Evolutionary conservation across 2,113 vertebrate species (phyloP), one percentile per base, ranked within the genome.

Genomic region (Tragulus kanchil): DNA sequence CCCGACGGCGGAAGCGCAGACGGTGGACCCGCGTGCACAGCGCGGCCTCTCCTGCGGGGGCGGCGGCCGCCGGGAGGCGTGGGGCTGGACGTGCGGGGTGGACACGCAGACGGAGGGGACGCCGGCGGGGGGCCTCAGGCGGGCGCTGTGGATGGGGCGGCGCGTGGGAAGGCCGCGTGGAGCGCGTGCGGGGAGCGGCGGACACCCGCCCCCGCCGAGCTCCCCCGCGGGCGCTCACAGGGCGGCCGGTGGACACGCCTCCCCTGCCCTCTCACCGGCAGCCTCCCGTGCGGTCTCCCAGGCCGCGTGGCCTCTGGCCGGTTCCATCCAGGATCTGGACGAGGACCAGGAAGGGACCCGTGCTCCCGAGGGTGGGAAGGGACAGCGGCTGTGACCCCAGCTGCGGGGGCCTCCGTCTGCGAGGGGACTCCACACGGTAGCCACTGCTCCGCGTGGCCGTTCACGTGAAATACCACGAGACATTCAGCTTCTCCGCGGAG

Each of bases 11-110:
- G 14, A 59, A 12, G 10, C 4, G 9, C 59, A 5, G 50, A 16
- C 0, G 2, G 56, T 54, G 56, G 50, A 3, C 52, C 5, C 12
- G 52, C 31, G 56, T 26, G 73, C 59, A 0, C 78, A 26, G 13
- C 0, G 15, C 31, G 5, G 31, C 1, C 13, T 12, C 9, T 15
- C 58, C 23, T 6, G 77, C 59, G 42, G 21, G 14, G 0, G 4
- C 23, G 45, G 79, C n/a, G 8, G 42, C 23, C 26, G 36, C n/a
- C n/a, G 0, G 14, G 36, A 31, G 13, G 79, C 13, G 14, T 26
- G 58, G 45, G 58, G 3, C 23, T 17, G 36, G 56, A 56, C 25
- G 1, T 42, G 81, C 9, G 28, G 81, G 36, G 36, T 17, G 36
- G 56, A 56, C 25, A 3, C 58, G 81, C 9, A 48, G 81, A 42